phyloP scores from a whole-genome alignment of 1,140 invertebrate genomes.

The Diachasmimorpha longicaudata region DNA sequence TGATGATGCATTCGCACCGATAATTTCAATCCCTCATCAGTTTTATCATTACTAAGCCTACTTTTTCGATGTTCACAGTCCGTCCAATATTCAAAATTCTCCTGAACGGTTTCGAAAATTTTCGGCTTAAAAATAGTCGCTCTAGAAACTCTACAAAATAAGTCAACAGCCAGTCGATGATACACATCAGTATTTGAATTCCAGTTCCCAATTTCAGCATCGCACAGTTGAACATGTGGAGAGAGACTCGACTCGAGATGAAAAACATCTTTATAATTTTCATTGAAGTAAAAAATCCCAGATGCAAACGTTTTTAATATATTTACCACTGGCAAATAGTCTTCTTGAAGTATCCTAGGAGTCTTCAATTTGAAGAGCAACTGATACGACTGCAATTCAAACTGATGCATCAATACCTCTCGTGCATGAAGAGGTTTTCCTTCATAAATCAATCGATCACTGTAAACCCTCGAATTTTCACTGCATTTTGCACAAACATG shows the following conservation, averaged over 20 bases:
- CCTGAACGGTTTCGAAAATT: slow-evolving; percentile 29
- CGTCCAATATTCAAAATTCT: slow-evolving; percentile 37
- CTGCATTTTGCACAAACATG: slow-evolving; percentile 27
- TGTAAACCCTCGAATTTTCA: slow-evolving; percentile 50
- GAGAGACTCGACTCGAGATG: slow-evolving; percentile 34
- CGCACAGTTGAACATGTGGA: slow-evolving; percentile 36
- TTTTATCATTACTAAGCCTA: slow-evolving; percentile 27
- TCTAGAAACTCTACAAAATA: slow-evolving; percentile 40
- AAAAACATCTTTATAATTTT: slow-evolving; percentile 25
- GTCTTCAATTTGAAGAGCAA: slow-evolving; percentile 8
- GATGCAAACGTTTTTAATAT: slow-evolving; percentile 38
- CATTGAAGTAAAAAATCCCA: slow-evolving; percentile 45
- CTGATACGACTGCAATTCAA: slow-evolving; percentile 11
- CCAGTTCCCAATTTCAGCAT: background rate
- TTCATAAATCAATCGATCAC: slow-evolving; percentile 47
- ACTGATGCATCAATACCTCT: slow-evolving; percentile 35
- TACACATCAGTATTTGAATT: slow-evolving; percentile 35
- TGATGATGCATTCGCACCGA: slow-evolving; percentile 36
- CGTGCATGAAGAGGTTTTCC: slow-evolving; percentile 38
- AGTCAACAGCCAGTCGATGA: slow-evolving; percentile 36
- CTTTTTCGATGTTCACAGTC: slow-evolving; percentile 35
- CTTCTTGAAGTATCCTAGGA: background rate
- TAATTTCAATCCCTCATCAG: slow-evolving; percentile 21
- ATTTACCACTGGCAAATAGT: slow-evolving; percentile 49
- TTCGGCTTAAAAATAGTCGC: slow-evolving; percentile 28